These are phyloP conservation scores for Megaceryle torquata DNA, from an alignment of 2,113 vertebrate genomes.

Conservation along the genomic window DNA sequence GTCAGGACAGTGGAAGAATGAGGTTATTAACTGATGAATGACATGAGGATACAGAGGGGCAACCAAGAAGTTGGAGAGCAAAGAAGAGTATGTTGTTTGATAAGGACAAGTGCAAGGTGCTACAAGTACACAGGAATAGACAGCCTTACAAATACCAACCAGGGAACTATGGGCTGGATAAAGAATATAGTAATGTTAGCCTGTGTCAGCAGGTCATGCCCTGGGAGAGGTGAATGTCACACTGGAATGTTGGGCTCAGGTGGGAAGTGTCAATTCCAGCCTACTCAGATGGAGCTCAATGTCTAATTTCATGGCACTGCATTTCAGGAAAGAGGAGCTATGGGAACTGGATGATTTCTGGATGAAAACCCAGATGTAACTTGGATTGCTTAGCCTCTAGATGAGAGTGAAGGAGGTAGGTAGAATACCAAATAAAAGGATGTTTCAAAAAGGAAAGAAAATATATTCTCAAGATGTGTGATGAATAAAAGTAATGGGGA, in stretches of 20 bases:
- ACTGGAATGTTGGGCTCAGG: background rate
- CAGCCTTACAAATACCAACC: background rate
- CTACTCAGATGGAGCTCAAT: background rate
- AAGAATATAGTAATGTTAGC: background rate
- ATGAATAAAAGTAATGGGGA: background rate
- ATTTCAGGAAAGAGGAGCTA: background rate
- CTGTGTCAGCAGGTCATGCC: background rate
- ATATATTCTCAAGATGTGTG: background rate
- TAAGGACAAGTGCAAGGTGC: background rate
- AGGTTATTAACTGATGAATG: background rate
- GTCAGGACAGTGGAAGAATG: background rate
- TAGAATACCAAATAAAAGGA: background rate
- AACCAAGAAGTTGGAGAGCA: background rate
- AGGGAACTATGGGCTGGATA: background rate
- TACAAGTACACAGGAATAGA: background rate
- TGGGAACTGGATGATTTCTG: background rate
- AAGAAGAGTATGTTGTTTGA: background rate
- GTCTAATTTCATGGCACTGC: background rate
- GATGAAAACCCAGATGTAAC: background rate
- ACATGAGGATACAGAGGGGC: background rate
- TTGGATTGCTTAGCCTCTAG: background rate
- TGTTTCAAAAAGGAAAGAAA: background rate
- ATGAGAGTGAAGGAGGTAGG: background rate
- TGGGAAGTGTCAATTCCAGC: background rate
- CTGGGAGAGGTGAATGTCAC: background rate